Base-by-base conservation (phyloP, 2,888 invertebrate species). In the Lampropteryx suffumata region DNA sequence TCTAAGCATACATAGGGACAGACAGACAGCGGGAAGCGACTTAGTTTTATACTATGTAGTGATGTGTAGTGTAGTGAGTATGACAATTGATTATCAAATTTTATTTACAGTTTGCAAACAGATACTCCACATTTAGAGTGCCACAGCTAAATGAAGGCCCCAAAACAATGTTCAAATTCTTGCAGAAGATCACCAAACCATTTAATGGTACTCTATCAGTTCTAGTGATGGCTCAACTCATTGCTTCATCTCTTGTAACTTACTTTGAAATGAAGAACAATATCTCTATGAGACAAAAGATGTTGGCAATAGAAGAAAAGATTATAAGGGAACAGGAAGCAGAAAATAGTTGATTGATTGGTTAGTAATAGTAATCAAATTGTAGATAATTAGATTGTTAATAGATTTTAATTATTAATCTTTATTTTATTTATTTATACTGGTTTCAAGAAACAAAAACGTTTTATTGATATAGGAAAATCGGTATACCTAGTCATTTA, bases 91-190 rank as follows among this genome's bases (percentile, higher is more conserved):
- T n/a, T n/a, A n/a, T n/a, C n/a, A n/a, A n/a, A 17, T 17, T 17
- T 17, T 17, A 4, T 17, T 17, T 4, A 17, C 82, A 93, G 93
- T 85, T 93, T 57, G 94, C 94, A 21, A 88, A 91, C 40, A 86
- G 92, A 50, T 92, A 92, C 71, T 85, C 77, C 37, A 94, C 95
- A 3, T 92, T 85, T 61, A 87, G 93, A 57, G 60, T 95, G 13
- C 95, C 95, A 2, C 87, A 92, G n/a, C 68, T 94, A n/a, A 80
- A 71, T 0, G 84, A 92, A 42, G 91, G 92, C 8, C 92, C 92
- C 0, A 81, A 76, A 62, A 92, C 91, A 45, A 78, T 92, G 0
- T 84, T 93, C 0, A 70, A 87, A 33, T 79, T 94, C 12, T 71
- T 92, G 64, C 69, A 67, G 4, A 92, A 91, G 67, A 67, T 93